These are phyloP conservation scores for Agrilus mali DNA, from an alignment of 2,888 invertebrate species.

Conservation along the genomic window DNA sequence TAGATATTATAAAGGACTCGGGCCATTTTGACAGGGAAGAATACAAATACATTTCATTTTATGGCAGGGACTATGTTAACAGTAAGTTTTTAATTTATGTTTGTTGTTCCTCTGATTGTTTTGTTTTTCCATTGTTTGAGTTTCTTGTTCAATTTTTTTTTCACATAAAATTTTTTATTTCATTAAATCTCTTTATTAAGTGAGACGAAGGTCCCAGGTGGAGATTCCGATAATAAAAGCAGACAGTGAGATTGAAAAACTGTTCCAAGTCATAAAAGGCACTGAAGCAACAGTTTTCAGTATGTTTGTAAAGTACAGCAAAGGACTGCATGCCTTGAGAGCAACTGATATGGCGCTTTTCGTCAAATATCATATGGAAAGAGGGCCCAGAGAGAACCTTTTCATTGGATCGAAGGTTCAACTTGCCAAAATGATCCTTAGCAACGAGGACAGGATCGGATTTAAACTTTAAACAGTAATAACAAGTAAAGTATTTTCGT, in stretches of 20 bases:
- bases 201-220: constrained; percentile 45
- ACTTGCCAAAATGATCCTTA: constrained; percentile 43
- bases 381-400: constrained; percentile 30
- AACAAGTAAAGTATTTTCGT: background rate
- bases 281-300: constrained; percentile 46
- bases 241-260: constrained; percentile 49
- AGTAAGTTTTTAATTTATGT: constrained; percentile 38
- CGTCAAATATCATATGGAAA: constrained; percentile 34
- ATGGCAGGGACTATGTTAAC: constrained; percentile 66
- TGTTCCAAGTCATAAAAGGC: constrained; percentile 34
- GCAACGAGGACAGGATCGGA: constrained; percentile 18
- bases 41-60: constrained; percentile 65
- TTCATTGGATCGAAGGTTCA: constrained; percentile 42
- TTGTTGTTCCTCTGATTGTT: background rate
- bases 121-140: background rate
- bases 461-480: constrained; percentile 2
- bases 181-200: constrained; percentile 30
- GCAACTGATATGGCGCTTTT: constrained; percentile 71
- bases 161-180: background rate
- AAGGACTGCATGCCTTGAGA: constrained; percentile 56
- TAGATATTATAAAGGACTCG: constrained; percentile 58
- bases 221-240: constrained; percentile 47
- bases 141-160: background rate
- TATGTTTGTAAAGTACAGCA: constrained; percentile 53
- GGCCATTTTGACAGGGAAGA: constrained; percentile 71